A percentile compares a stretch with the other conserved stretches of the same genome.
Conservation (phyloP, 2,888 invertebrate genomes). For the Diabrotica balteata region DNA sequence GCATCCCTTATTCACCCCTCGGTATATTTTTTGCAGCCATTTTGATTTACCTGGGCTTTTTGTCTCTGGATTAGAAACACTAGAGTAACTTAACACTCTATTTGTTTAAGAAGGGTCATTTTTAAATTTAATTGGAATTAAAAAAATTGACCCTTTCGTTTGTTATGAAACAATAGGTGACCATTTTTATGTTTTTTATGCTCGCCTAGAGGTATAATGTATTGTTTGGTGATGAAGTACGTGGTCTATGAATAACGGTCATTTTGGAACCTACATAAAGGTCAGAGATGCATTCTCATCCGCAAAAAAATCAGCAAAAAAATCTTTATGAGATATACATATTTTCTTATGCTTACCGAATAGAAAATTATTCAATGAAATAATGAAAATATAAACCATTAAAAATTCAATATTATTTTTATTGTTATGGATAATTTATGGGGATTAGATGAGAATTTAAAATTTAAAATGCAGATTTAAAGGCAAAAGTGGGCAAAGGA, state of each 20-base stretch:
- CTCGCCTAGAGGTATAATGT: background rate
- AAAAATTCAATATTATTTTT: too few species aligned
- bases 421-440: too few species aligned
- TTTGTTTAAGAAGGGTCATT: slow-evolving; percentile 49
- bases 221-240: slow-evolving; percentile 2
- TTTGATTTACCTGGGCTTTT: slow-evolving; percentile 44
- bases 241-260: slow-evolving; percentile 10
- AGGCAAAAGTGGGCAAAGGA: too few species aligned
- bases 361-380: too few species aligned
- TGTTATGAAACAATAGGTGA: slow-evolving; percentile 35
- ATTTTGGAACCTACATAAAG: slow-evolving; percentile 17
- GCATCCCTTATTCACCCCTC: slow-evolving; percentile 28
- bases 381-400: too few species aligned
- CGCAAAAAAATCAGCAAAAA: slow-evolving; percentile 12
- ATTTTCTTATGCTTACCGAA: too few species aligned
- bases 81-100: slow-evolving; percentile 47
- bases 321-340: too few species aligned
- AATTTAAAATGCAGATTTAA: too few species aligned
- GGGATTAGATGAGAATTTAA: too few species aligned
- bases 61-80: slow-evolving; percentile 43
- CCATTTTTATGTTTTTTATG: slow-evolving; percentile 38
- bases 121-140: slow-evolving; percentile 44
- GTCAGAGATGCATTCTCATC: slow-evolving; percentile 16
- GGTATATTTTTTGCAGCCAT: slow-evolving; percentile 40
- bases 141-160: slow-evolving; percentile 44